Percentiles rank a stretch among this genome's conserved stretches.
Conservation (phyloP, 2,113 vertebrate species). For the Hiodon tergisus region DNA sequence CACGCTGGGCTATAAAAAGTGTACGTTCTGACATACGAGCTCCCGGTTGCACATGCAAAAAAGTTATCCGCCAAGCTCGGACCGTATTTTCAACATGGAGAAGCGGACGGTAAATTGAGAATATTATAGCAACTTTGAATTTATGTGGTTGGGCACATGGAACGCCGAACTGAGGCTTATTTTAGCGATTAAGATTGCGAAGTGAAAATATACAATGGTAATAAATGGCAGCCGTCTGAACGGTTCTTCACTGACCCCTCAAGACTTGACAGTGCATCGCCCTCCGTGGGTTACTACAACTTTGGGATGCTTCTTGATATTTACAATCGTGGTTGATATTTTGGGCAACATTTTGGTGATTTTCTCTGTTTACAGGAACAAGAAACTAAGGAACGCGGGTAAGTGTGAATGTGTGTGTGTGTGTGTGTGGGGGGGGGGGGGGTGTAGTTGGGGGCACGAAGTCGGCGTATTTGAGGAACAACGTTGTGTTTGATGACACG, state of each 20-base stretch:
- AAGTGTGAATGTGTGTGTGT: too few relatives aligned
- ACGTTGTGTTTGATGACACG: too few relatives aligned
- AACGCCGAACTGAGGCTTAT: constrained; percentile 27
- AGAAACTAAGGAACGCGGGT: constrained; percentile 87
- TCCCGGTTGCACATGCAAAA: not conserved
- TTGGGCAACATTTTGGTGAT: constrained; percentile 91
- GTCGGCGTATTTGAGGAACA: too few relatives aligned
- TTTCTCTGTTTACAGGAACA: constrained; percentile 86
- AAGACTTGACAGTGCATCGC: constrained; percentile 54
- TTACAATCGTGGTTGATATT: constrained; percentile 88
- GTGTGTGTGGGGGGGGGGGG: not conserved
- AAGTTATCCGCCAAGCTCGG: constrained; percentile 24
- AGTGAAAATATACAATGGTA: constrained; percentile 59
- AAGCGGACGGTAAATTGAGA: constrained; percentile 27
- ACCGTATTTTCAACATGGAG: constrained; percentile 22
- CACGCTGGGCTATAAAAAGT: constrained; percentile 51
- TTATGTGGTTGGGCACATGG: not conserved
- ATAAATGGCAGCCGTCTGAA: constrained; percentile 74
- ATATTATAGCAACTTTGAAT: not conserved
- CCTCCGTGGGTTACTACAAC: constrained; percentile 78
- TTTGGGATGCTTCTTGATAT: constrained; percentile 81
- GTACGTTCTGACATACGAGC: constrained; percentile 21
- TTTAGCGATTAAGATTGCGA: constrained; percentile 38
- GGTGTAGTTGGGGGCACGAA: too few relatives aligned
- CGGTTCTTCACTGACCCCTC: constrained; percentile 57